A percentile compares a stretch with the other conserved stretches of the same genome.
Conservation (phyloP, 2,888 invertebrate genomes). For the Sarcophaga caerulescens region DNA sequence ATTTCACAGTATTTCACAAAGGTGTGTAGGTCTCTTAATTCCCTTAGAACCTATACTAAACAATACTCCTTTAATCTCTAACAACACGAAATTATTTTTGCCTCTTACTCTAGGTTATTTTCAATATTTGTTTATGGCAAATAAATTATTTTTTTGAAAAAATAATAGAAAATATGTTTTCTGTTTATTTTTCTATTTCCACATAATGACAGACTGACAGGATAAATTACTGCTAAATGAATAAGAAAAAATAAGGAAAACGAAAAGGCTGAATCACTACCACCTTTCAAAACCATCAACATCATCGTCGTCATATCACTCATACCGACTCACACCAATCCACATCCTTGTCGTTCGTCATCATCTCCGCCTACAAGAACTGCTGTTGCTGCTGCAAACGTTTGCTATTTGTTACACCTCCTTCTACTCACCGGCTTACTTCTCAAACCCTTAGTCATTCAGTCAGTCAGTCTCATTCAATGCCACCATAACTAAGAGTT, state of each 20-base stretch:
- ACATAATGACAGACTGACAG: conserved; percentile 81
- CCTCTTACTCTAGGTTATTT: background rate
- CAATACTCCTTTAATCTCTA: no score
- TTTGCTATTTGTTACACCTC: no score
- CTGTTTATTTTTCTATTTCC: conserved; percentile 72
- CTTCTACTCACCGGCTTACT: no score
- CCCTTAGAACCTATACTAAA: no score
- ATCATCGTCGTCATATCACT: conserved; percentile 49
- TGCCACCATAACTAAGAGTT: conserved; percentile 48
- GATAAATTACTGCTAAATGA: conserved; percentile 81
- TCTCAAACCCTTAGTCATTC: no score
- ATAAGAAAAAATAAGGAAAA: conserved; percentile 69
- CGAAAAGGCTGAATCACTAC: conserved; percentile 66
- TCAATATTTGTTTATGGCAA: background rate
- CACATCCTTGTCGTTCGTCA: no score
- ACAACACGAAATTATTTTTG: no score
- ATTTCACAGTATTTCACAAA: no score
- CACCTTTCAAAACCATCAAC: conserved; percentile 51
- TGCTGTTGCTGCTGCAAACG: background rate
- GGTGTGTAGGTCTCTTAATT: no score
- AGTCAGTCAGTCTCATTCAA: background rate
- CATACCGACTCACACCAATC: conserved; percentile 35
- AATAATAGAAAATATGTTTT: conserved; percentile 40
- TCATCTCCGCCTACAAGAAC: background rate
- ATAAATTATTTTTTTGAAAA: background rate